Percentiles rank a stretch among this genome's conserved stretches.
These are phyloP conservation scores for Crax fasciolata DNA, from an alignment of 2,797 vertebrate genomes.

Conservation along the genomic window DNA sequence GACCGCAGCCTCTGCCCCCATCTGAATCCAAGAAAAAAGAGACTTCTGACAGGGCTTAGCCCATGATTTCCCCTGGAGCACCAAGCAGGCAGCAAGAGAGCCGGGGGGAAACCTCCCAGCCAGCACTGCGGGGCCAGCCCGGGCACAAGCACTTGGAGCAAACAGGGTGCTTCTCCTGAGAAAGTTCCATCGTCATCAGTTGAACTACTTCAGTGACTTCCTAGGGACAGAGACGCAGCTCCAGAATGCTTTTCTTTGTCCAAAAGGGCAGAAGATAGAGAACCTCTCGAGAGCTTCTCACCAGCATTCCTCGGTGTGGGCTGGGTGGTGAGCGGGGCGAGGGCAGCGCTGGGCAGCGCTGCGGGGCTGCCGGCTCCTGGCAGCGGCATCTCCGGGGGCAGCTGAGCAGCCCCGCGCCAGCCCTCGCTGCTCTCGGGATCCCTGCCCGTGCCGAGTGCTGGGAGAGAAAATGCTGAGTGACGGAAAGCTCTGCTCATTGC, in stretches of 20 bases:
- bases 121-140: background rate
- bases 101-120: background rate
- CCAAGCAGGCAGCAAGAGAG: background rate
- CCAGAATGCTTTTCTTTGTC: background rate
- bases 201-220: background rate
- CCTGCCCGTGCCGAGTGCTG: background rate
- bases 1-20: background rate
- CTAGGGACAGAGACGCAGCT: background rate
- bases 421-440: background rate
- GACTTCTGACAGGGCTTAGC: background rate
- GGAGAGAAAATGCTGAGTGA: background rate
- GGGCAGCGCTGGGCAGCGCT: background rate
- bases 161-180: background rate
- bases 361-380: too few species aligned
- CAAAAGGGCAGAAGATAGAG: background rate
- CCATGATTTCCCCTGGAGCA: background rate
- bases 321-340: background rate
- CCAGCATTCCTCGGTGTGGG: background rate
- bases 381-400: background rate
- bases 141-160: background rate
- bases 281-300: fast-evolving
- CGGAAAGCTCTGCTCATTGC: background rate
- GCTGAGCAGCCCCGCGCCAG: fast-evolving
- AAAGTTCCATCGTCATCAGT: background rate
- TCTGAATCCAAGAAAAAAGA: background rate